phyloP scores from a whole-genome alignment of 35 echinoderm and acorn worm species.

The Nesometra sesokonis region DNA sequence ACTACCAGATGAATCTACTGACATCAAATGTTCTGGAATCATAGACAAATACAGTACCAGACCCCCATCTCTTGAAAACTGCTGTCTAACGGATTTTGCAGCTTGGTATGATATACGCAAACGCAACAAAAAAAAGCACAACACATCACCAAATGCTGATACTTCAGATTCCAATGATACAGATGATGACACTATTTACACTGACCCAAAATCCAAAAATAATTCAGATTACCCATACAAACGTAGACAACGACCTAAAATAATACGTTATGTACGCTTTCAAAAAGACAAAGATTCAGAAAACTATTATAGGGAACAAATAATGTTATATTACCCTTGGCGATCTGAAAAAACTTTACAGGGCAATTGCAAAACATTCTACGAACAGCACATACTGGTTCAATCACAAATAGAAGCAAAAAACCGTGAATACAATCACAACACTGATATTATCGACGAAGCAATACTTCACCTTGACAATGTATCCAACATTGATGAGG shows the following conservation, averaged over 20 bases:
- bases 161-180: constrained; percentile 1
- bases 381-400: background rate
- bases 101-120: constrained; percentile 19
- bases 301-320: constrained; percentile 35
- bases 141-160: background rate
- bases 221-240: background rate
- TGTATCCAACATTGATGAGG: background rate
- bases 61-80: constrained; percentile 31
- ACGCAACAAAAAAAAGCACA: background rate
- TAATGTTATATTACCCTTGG: constrained; percentile 36
- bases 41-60: constrained; percentile 29
- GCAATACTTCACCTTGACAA: background rate
- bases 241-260: background rate
- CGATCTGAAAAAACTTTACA: constrained; percentile 7
- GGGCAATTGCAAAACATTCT: background rate
- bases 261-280: constrained; percentile 16
- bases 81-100: constrained; percentile 49
- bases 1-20: constrained; percentile 47
- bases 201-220: background rate
- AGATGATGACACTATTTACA: background rate
- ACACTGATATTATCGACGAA: background rate
- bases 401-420: background rate
- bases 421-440: constrained; percentile 12
- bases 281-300: constrained; percentile 16
- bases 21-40: constrained; percentile 14